phyloP scores from a whole-genome alignment of 2,888 invertebrate genomes.

The Ecdyonurus torrentis region DNA sequence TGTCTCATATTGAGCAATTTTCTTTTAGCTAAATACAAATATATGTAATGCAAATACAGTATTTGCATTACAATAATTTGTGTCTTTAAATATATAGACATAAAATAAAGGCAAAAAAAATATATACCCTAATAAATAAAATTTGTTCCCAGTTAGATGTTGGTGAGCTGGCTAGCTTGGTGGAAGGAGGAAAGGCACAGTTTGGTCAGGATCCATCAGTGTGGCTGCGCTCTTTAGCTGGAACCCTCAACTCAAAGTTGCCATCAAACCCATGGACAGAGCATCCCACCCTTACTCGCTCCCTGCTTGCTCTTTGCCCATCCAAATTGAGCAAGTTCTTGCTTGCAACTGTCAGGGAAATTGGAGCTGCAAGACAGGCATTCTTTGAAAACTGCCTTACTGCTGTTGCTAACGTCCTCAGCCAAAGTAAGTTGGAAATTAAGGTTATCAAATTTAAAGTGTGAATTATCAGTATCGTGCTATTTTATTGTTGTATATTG shows the following conservation, averaged over 20 bases:
- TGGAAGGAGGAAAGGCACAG: constrained; percentile 39
- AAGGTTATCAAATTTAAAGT: too few species aligned
- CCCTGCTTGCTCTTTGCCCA: constrained; percentile 29
- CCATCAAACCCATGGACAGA: constrained; percentile 42
- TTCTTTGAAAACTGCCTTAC: constrained; percentile 55
- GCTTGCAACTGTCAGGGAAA: constrained; percentile 35
- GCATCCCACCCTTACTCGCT: constrained; percentile 30
- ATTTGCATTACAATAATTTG: too few species aligned
- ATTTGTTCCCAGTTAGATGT: constrained; percentile 12
- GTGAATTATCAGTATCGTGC: too few species aligned
- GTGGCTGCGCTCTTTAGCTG: constrained; percentile 53
- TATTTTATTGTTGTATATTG: too few species aligned
- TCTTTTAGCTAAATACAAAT: too few species aligned
- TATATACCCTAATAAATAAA: too few species aligned
- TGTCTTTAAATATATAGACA: too few species aligned
- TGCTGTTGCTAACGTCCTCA: constrained; percentile 53
- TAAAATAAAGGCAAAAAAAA: too few species aligned
- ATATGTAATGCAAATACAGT: too few species aligned
- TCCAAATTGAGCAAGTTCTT: constrained; percentile 28
- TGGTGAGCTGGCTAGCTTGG: constrained; percentile 13
- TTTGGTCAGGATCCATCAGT: constrained; percentile 53
- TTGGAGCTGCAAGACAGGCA: constrained; percentile 41
- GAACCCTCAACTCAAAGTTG: constrained; percentile 42
- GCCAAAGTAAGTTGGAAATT: constrained; percentile 34
- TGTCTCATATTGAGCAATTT: too few species aligned